Base-by-base conservation (phyloP, 2,113 vertebrate genomes). In the Dicrurus megarhynchus region DNA sequence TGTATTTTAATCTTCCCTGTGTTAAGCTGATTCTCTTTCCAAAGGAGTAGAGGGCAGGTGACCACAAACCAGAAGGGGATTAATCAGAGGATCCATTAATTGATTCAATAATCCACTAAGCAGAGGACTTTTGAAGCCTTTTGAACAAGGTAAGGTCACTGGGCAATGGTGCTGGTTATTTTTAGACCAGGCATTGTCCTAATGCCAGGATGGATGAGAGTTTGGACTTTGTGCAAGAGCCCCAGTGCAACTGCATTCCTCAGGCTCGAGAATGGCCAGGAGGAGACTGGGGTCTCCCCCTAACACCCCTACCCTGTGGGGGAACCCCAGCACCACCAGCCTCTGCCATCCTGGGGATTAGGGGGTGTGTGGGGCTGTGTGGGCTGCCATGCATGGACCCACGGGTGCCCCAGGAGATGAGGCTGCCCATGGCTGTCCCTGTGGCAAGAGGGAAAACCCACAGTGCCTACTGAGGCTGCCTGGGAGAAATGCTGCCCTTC, bases 51-150 rank as follows among this genome's bases (percentile, higher is more conserved):
- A 85, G 10, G n/a, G 37, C 88, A 80, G 82, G 79, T 92, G 88
- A 88, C 88, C 75, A 61, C 85, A 93, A 80, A 70, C 67, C 68
- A 80, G 78, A 90, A 65, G 70, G 65, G 49, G 79, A 88, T 95
- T 95, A 79, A 82, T 78, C 52, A 82, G 74, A 63, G 11, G 47
- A 87, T 88, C 75, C 55, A 42, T 82, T 94, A 83, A 94, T 80
- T 85, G 67, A 79, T 90, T 92, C 13, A 90, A 12, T 92, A 90
- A 93, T 90, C 78, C 85, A 69, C 55, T 80, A 77, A 92, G 90
- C 50, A 92, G 67, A 65, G 71, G 59, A 83, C 68, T 91, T 91
- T 14, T 68, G 28, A 84, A 78, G 49, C 13, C 10, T 85, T 78
- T 71, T 64, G 73, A 63, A 75, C 17, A 44, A 76, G 33, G 37